These are phyloP conservation scores for Fragum whitleyi DNA, from an alignment of 2,888 invertebrate genomes.

Conservation along the genomic window DNA sequence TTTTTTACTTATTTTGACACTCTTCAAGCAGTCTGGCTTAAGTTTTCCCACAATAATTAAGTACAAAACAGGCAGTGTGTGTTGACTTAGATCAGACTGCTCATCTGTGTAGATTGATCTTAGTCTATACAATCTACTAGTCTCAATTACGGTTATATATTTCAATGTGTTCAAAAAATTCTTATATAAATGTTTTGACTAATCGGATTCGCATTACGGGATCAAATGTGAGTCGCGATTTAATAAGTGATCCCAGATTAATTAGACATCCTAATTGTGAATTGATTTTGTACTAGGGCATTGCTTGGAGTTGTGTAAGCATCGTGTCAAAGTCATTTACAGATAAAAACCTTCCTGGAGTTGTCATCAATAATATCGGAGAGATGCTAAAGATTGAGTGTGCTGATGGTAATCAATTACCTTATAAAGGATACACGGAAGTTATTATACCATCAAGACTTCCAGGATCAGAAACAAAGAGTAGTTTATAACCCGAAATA, in stretches of 20 bases:
- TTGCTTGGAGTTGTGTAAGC: constrained; percentile 24
- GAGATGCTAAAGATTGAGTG: constrained; percentile 35
- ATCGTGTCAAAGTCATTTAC: constrained; percentile 9
- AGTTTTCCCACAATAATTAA: no score
- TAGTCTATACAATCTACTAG: no score
- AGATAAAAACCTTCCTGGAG: background rate
- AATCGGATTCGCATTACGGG: background rate
- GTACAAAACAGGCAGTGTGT: no score
- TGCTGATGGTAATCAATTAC: constrained; percentile 31
- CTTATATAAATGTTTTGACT: no score
- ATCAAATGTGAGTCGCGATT: background rate
- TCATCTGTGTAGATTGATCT: no score
- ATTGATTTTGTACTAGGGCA: constrained; percentile 9
- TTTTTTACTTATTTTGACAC: no score
- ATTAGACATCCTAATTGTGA: constrained; percentile 21
- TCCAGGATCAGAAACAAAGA: background rate
- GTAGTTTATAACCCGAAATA: constrained; percentile 22
- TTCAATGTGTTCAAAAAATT: no score
- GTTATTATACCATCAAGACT: constrained; percentile 1
- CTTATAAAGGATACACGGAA: constrained; percentile 19
- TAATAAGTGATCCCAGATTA: constrained; percentile 33
- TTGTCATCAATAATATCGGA: background rate
- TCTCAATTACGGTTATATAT: no score
- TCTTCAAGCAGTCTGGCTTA: no score
- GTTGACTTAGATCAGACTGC: no score